Base-by-base conservation (phyloP, 2,113 vertebrate species). In the Mohoua ochrocephala region DNA sequence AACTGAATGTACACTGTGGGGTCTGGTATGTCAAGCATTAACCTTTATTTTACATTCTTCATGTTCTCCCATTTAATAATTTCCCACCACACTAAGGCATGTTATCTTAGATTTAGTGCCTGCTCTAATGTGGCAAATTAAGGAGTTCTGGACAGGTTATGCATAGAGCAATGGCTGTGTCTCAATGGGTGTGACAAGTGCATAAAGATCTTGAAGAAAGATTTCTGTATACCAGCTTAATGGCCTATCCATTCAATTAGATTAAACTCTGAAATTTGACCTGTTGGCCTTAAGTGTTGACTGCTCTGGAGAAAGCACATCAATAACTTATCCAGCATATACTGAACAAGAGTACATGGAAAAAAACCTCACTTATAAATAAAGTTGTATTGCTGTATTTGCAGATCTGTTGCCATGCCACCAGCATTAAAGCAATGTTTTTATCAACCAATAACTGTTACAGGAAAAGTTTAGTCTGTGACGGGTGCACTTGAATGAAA, bases 381-480 rank as follows among this genome's bases (percentile, higher is more conserved):
- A 31, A 92, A 85, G 37, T 42, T 67, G 31, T 35, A 77, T 57
- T 44, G 67, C 45, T 28, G 30, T 65, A 59, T 50, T 93, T 89
- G 67, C 26, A 41, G 47, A 39, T 94, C 78, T 90, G 91, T 96
- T 96, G 59, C 93, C 15, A 90, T 74, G 78, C 70, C 75, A 95
- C 27, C 39, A 85, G 22, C 10, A 61, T 76, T 90, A 94, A 92
- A 76, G 52, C 15, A 68, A 19, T 75, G 85, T 88, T 27, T 49
- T 42, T 61, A 93, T 84, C 15, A 69, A 57, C 37, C 50, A 77
- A 7, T 71, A 60, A 61, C 20, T 47, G 13, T 42, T 80, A 52
- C 1, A 54, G 54, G 57, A 91, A 84, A 69, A 53, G 65, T 61
- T 63, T 37, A 53, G 49, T 80, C 24, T 83, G 11, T 60, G 79